Base-by-base conservation (phyloP, 2,888 invertebrate genomes). In the Xestia ashworthii region DNA sequence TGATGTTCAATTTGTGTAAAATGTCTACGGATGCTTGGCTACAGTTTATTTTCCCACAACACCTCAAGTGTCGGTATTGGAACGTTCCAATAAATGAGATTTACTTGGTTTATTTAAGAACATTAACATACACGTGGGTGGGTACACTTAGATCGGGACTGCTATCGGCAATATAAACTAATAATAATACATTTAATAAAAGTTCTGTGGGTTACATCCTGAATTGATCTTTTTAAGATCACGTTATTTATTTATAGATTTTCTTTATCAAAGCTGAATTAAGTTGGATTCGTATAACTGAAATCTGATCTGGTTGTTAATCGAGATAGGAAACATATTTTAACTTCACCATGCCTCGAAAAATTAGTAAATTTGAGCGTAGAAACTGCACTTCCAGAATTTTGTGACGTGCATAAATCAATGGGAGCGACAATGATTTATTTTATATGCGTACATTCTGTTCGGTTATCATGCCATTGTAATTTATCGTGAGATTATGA, bases 61-160 rank as follows among this genome's bases (percentile, higher is more conserved):
- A 91, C 91, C 89, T 91, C 74, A 90, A 89, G 91, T 92, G 91
- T 91, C 90, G 87, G 89, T 90, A 92, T 92, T 88, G 87, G 85
- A 86, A 87, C 86, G 84, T 85, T 85, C 90, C 93, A 92, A 93
- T 92, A 93, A 93, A 93, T 91, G 92, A 93, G 92, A 93, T 93
- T 94, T 93, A 91, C 91, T 93, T 92, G 91, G 92, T 93, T 93
- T 91, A 87, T 86, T 89, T 91, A 88, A 84, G 88, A 88, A 86
- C 76, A 93, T 94, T 94, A 92, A 89, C 91, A 92, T 92, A 91
- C 55, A 89, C 90, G 94, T 94, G 93, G 94, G 94, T 93, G 93
- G 92, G 88, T 88, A 87, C 84, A 84, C 89, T 91, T 78, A 81
- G 86, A 82, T 87, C 82, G 83, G 86, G 83, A 80, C 74, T 81